phyloP scores from a whole-genome alignment of 2,113 vertebrate genomes.

The Gadus macrocephalus region DNA sequence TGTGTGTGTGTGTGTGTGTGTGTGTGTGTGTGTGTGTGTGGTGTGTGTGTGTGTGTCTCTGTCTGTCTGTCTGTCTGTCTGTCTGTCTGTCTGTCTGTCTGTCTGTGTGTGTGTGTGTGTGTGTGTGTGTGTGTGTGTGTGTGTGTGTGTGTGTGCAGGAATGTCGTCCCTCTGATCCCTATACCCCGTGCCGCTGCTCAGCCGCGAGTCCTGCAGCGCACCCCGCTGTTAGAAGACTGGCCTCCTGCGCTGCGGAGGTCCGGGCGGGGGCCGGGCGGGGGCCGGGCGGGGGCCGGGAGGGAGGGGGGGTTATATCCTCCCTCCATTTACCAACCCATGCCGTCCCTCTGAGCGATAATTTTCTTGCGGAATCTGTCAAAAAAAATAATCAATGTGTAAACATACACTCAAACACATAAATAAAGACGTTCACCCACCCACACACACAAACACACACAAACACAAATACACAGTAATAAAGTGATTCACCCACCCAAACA shows the following conservation, averaged over 20 bases:
- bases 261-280: too few relatives aligned
- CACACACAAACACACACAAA: too few relatives aligned
- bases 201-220: constrained; percentile 51
- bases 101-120: too few relatives aligned
- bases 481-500: not conserved
- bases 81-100: too few relatives aligned
- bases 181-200: constrained; percentile 30
- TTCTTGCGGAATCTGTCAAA: not conserved
- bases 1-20: too few relatives aligned
- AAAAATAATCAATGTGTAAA: too few relatives aligned
- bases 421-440: too few relatives aligned
- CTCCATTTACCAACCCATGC: not conserved
- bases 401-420: not conserved
- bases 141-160: constrained; percentile 47
- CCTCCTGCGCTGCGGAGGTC: constrained; percentile 46
- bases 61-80: too few relatives aligned
- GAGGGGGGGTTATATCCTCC: constrained; percentile 51
- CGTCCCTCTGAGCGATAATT: not conserved
- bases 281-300: too few relatives aligned
- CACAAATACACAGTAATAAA: too few relatives aligned
- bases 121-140: too few relatives aligned
- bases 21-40: constrained; percentile 28
- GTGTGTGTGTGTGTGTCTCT: constrained; percentile 30
- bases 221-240: constrained; percentile 60
- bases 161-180: constrained; percentile 61